A percentile compares a stretch with the other conserved stretches of the same genome.
phyloP scores from a whole-genome alignment of 2,113 vertebrate genomes.

The Nicator chloris region DNA sequence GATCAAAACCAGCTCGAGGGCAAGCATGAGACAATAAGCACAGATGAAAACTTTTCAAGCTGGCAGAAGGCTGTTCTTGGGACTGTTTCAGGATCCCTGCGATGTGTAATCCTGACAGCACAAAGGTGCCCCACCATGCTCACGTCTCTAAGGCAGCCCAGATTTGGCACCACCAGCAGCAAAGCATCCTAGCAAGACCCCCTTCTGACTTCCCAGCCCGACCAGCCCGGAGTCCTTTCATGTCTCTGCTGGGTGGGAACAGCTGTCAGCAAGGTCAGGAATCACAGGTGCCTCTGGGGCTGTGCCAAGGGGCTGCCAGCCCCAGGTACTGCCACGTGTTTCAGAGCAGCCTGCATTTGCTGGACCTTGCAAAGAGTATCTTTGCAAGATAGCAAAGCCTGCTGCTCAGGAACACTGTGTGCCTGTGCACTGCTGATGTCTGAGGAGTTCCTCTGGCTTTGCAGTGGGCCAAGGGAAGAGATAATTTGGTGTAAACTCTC shows the following conservation, averaged over 20 bases:
- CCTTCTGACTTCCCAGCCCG: neutral
- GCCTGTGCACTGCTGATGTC: neutral
- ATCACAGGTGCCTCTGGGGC: neutral
- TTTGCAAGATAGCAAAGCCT: no score
- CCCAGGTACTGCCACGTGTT: accelerated
- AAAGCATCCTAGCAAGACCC: neutral
- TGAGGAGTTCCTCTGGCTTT: neutral
- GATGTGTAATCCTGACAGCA: neutral
- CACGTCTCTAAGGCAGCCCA: neutral
- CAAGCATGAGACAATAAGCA: constrained; percentile 54
- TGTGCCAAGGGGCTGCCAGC: neutral
- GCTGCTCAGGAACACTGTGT: neutral
- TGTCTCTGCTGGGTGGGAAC: neutral
- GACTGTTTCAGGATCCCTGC: constrained; percentile 31
- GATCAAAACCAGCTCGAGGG: constrained; percentile 47
- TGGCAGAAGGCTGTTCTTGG: constrained; percentile 42
- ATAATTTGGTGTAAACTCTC: neutral
- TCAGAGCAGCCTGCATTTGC: neutral
- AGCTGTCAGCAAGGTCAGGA: neutral
- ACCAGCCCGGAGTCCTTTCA: neutral
- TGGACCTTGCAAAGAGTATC: neutral
- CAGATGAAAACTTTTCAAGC: constrained; percentile 58
- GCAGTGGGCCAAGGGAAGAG: neutral
- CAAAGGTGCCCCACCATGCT: constrained; percentile 6
- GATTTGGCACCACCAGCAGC: neutral